These are phyloP conservation scores for Hermaeophaga mercurialis DNA, from an alignment of 2,888 invertebrate genomes.

Conservation along the genomic window DNA sequence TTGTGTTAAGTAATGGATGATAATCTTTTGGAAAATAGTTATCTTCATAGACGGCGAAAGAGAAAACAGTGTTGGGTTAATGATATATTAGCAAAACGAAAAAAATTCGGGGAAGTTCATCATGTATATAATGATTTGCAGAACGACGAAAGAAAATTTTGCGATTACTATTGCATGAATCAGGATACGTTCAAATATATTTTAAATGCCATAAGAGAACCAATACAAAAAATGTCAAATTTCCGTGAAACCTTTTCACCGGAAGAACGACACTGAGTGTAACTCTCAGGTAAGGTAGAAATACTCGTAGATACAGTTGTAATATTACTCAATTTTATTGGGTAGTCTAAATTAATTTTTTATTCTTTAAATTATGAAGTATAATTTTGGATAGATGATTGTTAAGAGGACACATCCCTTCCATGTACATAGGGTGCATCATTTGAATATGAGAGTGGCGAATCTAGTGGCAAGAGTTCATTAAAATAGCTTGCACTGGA, in stretches of 20 bases:
- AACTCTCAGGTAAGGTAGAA: conserved; percentile 5
- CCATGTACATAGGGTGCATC: not conserved
- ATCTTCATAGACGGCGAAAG: too few species aligned
- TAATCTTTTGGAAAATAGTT: too few species aligned
- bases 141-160: conserved; percentile 14
- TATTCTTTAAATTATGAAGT: not conserved
- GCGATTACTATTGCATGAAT: conserved; percentile 21
- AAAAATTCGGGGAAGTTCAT: too few species aligned
- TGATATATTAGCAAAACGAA: not conserved
- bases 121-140: too few species aligned
- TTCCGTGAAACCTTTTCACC: conserved; percentile 22
- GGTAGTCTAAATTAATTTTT: not conserved
- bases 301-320: too few species aligned
- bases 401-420: not conserved
- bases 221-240: conserved; percentile 17
- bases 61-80: too few species aligned
- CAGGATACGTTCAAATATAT: too few species aligned
- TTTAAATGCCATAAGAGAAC: conserved; percentile 22
- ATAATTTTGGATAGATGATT: conserved; percentile 2
- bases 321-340: not conserved
- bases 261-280: conserved; percentile 11
- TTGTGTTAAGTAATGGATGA: too few species aligned
- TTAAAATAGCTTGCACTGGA: conserved; percentile 4
- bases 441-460: not conserved
- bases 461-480: not conserved